Percentiles rank a stretch among this genome's conserved stretches.
These are phyloP conservation scores for Hypena proboscidalis DNA, from an alignment of 2,888 invertebrate genomes.

Conservation along the genomic window DNA sequence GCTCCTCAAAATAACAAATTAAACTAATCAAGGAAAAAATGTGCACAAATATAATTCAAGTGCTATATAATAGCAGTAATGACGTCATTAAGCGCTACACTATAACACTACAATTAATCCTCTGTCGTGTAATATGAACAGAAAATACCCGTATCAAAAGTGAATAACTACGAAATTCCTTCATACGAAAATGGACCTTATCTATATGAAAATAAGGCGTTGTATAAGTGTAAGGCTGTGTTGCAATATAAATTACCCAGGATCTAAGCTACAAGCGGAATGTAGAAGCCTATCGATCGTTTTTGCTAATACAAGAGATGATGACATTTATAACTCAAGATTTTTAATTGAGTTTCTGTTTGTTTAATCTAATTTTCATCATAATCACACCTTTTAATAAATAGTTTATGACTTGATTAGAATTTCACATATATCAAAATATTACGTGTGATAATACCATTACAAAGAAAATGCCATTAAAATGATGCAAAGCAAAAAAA, in stretches of 20 bases:
- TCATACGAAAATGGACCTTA: constrained; percentile 20
- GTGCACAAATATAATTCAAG: not conserved
- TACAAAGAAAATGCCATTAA: too few relatives aligned
- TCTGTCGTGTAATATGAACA: constrained; percentile 40
- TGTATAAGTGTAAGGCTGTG: constrained; percentile 16
- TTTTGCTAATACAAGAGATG: constrained; percentile 51
- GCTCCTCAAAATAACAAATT: too few relatives aligned
- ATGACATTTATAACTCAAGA: constrained; percentile 42
- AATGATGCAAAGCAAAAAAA: too few relatives aligned
- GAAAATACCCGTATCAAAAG: constrained; percentile 7
- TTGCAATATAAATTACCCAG: constrained; percentile 57
- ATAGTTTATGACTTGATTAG: not conserved
- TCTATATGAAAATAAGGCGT: constrained; percentile 3
- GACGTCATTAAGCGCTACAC: constrained; percentile 31
- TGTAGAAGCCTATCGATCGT: constrained; percentile 63
- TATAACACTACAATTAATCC: constrained; percentile 42
- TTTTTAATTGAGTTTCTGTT: constrained; percentile 6
- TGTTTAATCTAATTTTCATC: not conserved
- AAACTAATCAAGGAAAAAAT: not conserved
- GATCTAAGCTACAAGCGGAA: constrained; percentile 59
- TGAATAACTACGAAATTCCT: not conserved
- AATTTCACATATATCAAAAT: too few relatives aligned
- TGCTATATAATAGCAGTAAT: constrained; percentile 24
- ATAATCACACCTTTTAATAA: not conserved
- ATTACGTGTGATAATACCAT: too few relatives aligned